Evolutionary conservation across 2,113 vertebrate genomes (phyloP), one percentile per base, ranked within the genome.

Genomic region (Stigmatopora nigra): DNA sequence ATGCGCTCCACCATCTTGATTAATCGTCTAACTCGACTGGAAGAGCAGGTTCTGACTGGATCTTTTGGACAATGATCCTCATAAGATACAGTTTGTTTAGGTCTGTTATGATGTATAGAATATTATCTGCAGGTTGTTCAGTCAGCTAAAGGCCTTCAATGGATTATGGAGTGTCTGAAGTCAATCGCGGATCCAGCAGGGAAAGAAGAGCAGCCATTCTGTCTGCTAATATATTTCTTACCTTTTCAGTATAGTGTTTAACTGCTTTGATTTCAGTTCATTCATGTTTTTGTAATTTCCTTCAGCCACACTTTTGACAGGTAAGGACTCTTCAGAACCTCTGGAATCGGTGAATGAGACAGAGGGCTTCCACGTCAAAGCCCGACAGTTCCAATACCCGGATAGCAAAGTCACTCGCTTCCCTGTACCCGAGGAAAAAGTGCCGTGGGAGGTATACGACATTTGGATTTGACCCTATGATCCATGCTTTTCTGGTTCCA

Each of bases 351-450:
- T 84, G 17, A 68, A 51, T 2, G 80, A 86, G 19, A 63, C 66
- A 10, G 53, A 71, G 0, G 2, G 41, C 0, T 80, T 68, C 68
- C 96, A 98, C 0, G 84, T 93, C 57, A 91, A 90, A 0, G 91
- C 94, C 46, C 89, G 94, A 35, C 89, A 91, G 59, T 84, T 93
- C 22, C 69, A 87, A 3, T 98, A 98, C 70, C 93, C 93, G 0
- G 72, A 65, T 60, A 90, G 89, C 64, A 85, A 79, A 13, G 46
- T 89, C 6, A 61, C 53, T 0, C 93, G 96, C 35, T 99, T 97
- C 81, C 93, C 95, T 0, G 96, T 98, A 72, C 95, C 96, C 0
- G 92, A 98, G 3, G 97, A 99, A 88, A 96, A 94, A 74, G 96
- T 99, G 57, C 91, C 93, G 17, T 98, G 96, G 96, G 88, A 95